These are phyloP conservation scores for Hemaris fuciformis DNA, from an alignment of 2,888 invertebrate species.

Conservation along the genomic window DNA sequence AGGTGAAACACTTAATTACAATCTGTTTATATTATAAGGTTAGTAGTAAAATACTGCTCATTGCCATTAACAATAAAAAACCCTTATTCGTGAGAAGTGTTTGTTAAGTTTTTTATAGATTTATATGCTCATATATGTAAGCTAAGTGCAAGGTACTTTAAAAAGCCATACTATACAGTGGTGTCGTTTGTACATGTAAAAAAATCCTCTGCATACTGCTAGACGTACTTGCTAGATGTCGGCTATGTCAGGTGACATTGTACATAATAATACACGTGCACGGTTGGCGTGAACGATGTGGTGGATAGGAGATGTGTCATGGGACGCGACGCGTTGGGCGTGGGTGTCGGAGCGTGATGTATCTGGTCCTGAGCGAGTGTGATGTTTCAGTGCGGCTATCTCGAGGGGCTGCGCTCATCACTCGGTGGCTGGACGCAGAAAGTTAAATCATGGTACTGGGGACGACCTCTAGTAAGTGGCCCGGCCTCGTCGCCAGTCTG, in stretches of 20 bases:
- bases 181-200: neutral
- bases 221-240: neutral
- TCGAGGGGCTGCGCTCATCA: conserved; percentile 96
- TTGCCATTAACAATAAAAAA: neutral
- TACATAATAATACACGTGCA: neutral
- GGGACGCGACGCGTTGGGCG: neutral
- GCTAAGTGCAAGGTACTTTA: neutral
- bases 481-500: conserved; percentile 69
- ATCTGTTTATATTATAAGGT: too few species aligned
- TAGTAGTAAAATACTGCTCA: neutral
- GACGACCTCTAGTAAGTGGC: conserved; percentile 97
- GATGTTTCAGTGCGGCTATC: conserved; percentile 93
- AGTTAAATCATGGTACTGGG: conserved; percentile 98
- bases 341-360: conserved; percentile 43
- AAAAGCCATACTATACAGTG: neutral
- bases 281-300: neutral
- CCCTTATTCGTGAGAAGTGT: neutral
- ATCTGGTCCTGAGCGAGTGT: conserved; percentile 77
- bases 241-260: neutral
- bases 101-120: neutral
- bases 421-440: conserved; percentile 98
- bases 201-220: conserved; percentile 1
- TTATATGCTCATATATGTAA: neutral
- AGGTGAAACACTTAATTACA: neutral
- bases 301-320: neutral